Base-by-base conservation (phyloP, 2,888 invertebrate genomes). In the Acronicta alni region DNA sequence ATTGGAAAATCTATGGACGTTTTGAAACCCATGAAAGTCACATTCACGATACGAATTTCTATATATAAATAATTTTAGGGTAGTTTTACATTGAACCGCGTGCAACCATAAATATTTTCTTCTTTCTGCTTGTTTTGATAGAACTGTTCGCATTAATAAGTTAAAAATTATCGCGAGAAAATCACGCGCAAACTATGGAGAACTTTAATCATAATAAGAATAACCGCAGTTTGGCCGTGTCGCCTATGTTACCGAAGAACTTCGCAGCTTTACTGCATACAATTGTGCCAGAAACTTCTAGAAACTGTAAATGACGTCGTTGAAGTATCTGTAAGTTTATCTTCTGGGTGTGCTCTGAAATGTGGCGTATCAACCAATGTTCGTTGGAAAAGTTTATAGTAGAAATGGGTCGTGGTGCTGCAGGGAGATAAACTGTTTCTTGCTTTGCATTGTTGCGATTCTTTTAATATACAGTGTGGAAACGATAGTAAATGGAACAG, bases 141-240 rank as follows among this genome's bases (percentile, higher is more conserved):
- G 6, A 23, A 7, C 23, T 7, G 23, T 30, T 30, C 12, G 4
- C 0, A 32, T 32, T 14, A n/a, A 72, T 51, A 66, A 43, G 37
- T 43, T 17, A 14, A 30, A 55, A 39, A 49, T 61, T 48, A 55
- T 44, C 32, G 35, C 51, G 48, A 47, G 43, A 57, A 51, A 58
- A 54, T 52, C 56, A 53, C 35, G 45, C 53, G 16, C 35, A 17
- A 71, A 79, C 63, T 73, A 63, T 67, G 51, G 55, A 35, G 43
- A 75, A 75, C 63, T 79, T 75, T 60, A 59, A 73, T 30, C 30
- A 30, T 73, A 68, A 62, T 69, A 75, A 69, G 72, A 77, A 71
- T 63, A 67, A 64, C 62, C 58, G 42, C 58, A 57, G 70, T 68
- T 61, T 61, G 68, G 57, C 55, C 58, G 43, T 56, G 53, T 51